Percentiles rank a stretch among this genome's conserved stretches.
Evolutionary conservation across 2,888 invertebrate genomes (phyloP).

Genomic region (Limnephilus rhombicus): DNA sequence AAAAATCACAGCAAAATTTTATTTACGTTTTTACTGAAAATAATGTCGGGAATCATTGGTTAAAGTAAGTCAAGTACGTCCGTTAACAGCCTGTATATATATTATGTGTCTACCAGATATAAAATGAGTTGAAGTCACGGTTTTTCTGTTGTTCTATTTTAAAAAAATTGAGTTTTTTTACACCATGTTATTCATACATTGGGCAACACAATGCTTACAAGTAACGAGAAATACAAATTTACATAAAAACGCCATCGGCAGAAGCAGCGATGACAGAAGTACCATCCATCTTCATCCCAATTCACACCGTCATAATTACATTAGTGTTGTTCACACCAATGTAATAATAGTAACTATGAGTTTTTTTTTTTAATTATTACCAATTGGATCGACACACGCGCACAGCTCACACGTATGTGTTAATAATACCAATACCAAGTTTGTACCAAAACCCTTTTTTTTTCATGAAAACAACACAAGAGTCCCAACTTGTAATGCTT

Average conservation of each 20-base stretch:
- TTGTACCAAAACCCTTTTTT: background rate
- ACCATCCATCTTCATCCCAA: background rate
- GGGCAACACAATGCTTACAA: background rate
- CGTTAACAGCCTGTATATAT: no score
- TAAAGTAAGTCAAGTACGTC: no score
- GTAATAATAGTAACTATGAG: background rate
- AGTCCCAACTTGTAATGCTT: no score
- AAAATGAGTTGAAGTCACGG: background rate
- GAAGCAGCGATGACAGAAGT: background rate
- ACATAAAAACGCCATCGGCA: background rate
- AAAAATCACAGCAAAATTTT: no score
- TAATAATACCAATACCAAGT: background rate
- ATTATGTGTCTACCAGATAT: background rate
- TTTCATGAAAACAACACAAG: no score
- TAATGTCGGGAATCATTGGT: no score
- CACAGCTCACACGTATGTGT: background rate
- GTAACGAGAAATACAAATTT: background rate
- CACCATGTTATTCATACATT: background rate
- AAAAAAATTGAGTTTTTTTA: background rate
- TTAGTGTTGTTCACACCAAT: background rate
- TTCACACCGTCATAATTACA: background rate
- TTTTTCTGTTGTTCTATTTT: background rate
- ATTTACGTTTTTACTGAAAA: no score
- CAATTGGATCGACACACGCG: background rate
- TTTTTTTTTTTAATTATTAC: background rate